Evolutionary conservation across 2,797 vertebrate species (phyloP), one percentile per base, ranked within the genome.

Genomic region (Microctenopoma lineatum): DNA sequence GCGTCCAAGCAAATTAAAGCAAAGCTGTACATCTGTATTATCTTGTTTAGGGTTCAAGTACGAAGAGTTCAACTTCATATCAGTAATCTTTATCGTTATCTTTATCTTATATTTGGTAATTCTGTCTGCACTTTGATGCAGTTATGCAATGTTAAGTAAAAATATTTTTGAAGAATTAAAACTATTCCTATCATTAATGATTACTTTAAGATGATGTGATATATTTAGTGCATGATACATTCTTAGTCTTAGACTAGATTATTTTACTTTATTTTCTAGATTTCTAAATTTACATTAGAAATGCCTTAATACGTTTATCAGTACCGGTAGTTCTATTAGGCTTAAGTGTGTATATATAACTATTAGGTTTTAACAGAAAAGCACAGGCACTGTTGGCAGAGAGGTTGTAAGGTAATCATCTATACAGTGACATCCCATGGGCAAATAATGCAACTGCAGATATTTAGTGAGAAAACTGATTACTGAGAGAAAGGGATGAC

Each of bases 351-450:
- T 34, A 8, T 47, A 4, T 18, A 29, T 27, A 9, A 54, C 16
- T 59, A 18, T 8, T 0, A 36, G 41, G 44, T 77, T 50, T 59
- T 10, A 59, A 41, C n/a, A 65, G 18, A 27, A 26, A 66, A n/a
- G 34, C 7, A 48, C 4, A 34, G 12, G 9, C 9, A 41, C 25
- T 34, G 41, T 16, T 27, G 4, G 29, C 2, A 12, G 15, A 25
- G 34, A 55, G 52, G 15, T 32, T 41, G 63, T 29, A 36, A 50
- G 47, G 84, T 84, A 67, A 75, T 69, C 62, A 58, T 80, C 61
- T 80, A 80, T 77, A 80, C 77, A 89, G 85, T 86, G 91, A 90
- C 91, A 91, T 57, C 88, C 75, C 44, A 81, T 91, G 91, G 89
- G 15, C 63, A 79, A 84, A 83, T 8, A 12, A 39, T 80, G 85